Percentiles rank a stretch among this genome's conserved stretches.
These are phyloP conservation scores for Aporophyla nigra DNA, from an alignment of 2,888 invertebrate genomes.

Conservation along the genomic window DNA sequence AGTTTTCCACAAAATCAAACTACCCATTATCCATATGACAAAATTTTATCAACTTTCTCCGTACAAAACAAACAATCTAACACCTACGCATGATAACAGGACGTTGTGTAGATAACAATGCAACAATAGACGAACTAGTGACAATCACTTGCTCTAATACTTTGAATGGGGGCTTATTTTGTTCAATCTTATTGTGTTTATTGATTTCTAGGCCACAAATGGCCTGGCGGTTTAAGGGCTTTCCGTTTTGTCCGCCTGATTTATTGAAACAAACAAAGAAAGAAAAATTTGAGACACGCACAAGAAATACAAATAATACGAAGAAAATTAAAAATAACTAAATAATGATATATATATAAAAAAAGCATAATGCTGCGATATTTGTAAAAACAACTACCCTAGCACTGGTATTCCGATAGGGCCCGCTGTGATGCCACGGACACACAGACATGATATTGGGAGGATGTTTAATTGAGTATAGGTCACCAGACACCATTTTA, in stretches of 20 bases:
- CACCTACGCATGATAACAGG: conserved; percentile 77
- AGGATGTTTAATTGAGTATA: no score
- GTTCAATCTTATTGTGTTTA: conserved; percentile 39
- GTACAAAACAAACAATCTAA: conserved; percentile 63
- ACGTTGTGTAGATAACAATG: conserved; percentile 77
- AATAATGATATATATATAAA: no score
- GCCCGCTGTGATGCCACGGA: no score
- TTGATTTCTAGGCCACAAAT: conserved; percentile 12
- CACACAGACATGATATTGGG: no score
- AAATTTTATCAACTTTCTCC: conserved; percentile 69
- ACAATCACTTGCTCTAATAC: conserved; percentile 69
- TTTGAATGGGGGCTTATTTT: conserved; percentile 44
- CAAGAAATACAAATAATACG: no score
- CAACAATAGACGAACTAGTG: conserved; percentile 76
- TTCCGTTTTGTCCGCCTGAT: conserved; percentile 2
- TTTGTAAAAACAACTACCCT: no score
- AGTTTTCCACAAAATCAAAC: neutral
- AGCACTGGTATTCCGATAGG: no score
- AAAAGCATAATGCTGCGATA: no score
- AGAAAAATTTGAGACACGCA: no score
- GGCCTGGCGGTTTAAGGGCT: neutral
- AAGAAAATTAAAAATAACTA: no score
- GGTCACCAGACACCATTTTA: neutral
- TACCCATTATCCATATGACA: conserved; percentile 35
- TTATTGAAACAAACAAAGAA: neutral